Evolutionary conservation across 2,888 invertebrate genomes (phyloP), one percentile per base, ranked within the genome.

Genomic region (Nomada ferruginata): DNA sequence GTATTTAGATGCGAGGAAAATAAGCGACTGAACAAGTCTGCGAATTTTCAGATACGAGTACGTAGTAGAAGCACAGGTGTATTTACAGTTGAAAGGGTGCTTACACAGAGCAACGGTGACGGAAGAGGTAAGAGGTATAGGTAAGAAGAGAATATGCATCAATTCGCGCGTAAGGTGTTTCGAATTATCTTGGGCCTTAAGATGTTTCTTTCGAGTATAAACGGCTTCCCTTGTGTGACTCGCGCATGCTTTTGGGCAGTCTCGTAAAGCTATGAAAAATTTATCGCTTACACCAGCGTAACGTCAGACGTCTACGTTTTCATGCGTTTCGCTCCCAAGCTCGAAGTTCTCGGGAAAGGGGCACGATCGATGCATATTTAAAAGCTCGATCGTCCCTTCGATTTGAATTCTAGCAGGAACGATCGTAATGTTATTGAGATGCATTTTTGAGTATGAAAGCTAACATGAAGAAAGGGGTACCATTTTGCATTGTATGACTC

Each of bases 261-360:
- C 85, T 89, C 87, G 89, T 86, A 87, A 87, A 89, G 86, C 78
- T 88, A 76, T 85, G 82, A 89, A 90, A 90, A 90, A 91, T 90
- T 86, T 89, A 90, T 90, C 74, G 83, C 85, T 75, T 73, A 66
- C 83, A 71, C 79, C 81, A 69, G 50, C 68, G 60, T 59, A 70
- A 70, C 76, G 69, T 65, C 72, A 72, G 59, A 68, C 71, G 81
- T 82, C 84, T 76, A 73, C 76, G 75, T 73, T 66, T 60, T 36
- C 76, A 77, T 85, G 79, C 70, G 82, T 85, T 79, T 70, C 65
- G 63, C 71, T 55, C 36, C 52, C 52, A 2, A 18, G 36, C 36
- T 36, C 71, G 73, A 78, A 84, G 85, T 85, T 85, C 85, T 68
- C 60, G 13, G 53, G 42, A 23, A 63, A 26, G 68, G 78, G 76